These are phyloP conservation scores for Eustalomyia histrio DNA, from an alignment of 2,888 invertebrate species.

Conservation along the genomic window DNA sequence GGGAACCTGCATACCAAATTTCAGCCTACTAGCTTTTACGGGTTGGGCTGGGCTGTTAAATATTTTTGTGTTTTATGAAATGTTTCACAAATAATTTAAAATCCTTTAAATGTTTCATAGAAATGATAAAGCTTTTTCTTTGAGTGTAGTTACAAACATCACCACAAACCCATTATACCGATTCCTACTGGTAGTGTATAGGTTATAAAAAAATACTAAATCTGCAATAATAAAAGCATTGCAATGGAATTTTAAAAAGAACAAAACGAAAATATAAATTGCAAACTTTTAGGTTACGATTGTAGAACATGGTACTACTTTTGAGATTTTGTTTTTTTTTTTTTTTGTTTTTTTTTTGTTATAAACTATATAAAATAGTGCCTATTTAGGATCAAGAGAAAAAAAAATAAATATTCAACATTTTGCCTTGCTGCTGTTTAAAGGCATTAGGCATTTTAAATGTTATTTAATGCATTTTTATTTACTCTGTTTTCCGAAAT, in stretches of 20 bases:
- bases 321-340: not conserved
- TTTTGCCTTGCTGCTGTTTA: not conserved
- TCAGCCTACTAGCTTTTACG: too few relatives aligned
- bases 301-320: not conserved
- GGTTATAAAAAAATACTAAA: too few relatives aligned
- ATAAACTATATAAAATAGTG: not conserved
- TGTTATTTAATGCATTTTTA: not conserved
- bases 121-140: too few relatives aligned
- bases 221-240: not conserved
- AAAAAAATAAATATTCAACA: not conserved
- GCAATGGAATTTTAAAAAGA: not conserved
- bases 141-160: too few relatives aligned
- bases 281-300: slow-evolving; percentile 27
- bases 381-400: not conserved
- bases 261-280: not conserved
- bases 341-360: too few relatives aligned
- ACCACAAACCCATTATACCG: too few relatives aligned
- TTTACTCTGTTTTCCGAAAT: not conserved
- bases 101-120: too few relatives aligned
- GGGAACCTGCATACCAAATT: too few relatives aligned
- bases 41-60: too few relatives aligned
- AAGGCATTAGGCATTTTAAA: not conserved
- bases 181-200: too few relatives aligned
- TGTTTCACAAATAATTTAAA: too few relatives aligned
- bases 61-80: too few relatives aligned